Percentiles rank a stretch among this genome's conserved stretches.
phyloP scores from a whole-genome alignment of 2,888 invertebrate species.

The Pecten maximus region DNA sequence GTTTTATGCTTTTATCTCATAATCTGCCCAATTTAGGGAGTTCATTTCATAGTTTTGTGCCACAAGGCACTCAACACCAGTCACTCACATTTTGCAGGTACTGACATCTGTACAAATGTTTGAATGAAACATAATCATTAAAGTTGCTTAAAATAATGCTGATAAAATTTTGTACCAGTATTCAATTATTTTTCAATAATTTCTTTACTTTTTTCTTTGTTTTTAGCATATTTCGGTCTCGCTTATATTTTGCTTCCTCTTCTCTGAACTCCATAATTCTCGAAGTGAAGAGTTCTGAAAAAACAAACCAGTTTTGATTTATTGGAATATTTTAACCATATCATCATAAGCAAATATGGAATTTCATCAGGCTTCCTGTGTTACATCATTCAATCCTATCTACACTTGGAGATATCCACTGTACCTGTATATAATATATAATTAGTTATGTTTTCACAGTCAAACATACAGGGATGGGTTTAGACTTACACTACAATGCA shows the following conservation, averaged over 20 bases:
- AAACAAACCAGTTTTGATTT: not conserved
- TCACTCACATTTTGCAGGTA: not conserved
- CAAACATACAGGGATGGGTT: too few relatives aligned
- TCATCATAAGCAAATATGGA: not conserved
- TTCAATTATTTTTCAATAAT: constrained; percentile 40
- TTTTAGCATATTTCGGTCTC: constrained; percentile 48
- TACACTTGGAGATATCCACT: too few relatives aligned
- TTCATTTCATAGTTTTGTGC: too few relatives aligned
- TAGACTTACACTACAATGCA: too few relatives aligned
- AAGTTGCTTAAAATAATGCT: not conserved
- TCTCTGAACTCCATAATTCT: constrained; percentile 58
- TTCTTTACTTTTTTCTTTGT: constrained; percentile 48
- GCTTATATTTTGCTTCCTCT: constrained; percentile 47
- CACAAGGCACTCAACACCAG: too few relatives aligned
- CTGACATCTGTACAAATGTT: not conserved
- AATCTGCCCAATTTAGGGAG: too few relatives aligned
- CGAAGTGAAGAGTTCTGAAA: constrained; percentile 65
- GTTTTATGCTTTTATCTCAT: too few relatives aligned
- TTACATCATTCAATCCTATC: too few relatives aligned
- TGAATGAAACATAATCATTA: not conserved
- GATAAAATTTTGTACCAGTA: not conserved
- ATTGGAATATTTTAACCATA: not conserved
- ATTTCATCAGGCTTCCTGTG: not conserved
- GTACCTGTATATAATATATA: too few relatives aligned
- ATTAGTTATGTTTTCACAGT: too few relatives aligned